These are phyloP conservation scores for Glomeris maerens DNA, from an alignment of 1,140 invertebrate species.

Conservation along the genomic window DNA sequence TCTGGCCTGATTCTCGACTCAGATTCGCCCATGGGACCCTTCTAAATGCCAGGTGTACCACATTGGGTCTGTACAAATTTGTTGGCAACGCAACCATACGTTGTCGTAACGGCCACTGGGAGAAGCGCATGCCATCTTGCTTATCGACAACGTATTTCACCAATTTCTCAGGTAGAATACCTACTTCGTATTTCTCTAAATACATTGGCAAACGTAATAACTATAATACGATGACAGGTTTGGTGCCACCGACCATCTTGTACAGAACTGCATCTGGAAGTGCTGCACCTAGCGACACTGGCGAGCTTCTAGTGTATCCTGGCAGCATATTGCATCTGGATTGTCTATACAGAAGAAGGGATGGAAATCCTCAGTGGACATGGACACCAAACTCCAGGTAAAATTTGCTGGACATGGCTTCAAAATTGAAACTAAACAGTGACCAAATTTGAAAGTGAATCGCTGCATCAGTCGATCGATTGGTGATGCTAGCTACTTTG, in stretches of 20 bases:
- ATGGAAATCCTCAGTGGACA: slow-evolving; percentile 72
- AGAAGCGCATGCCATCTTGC: slow-evolving; percentile 53
- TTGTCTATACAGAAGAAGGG: slow-evolving; percentile 55
- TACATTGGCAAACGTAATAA: too few relatives aligned
- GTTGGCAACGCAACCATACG: slow-evolving; percentile 46
- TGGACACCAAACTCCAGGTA: slow-evolving; percentile 50
- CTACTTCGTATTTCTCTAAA: not conserved
- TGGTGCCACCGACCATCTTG: slow-evolving; percentile 66
- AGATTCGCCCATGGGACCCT: slow-evolving; percentile 35
- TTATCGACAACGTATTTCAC: slow-evolving; percentile 59
- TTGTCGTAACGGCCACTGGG: slow-evolving; percentile 67
- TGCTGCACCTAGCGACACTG: slow-evolving; percentile 57
- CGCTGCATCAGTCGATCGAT: too few relatives aligned
- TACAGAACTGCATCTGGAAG: slow-evolving; percentile 63
- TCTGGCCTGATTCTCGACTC: not conserved
- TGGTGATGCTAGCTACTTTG: too few relatives aligned
- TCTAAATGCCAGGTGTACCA: slow-evolving; percentile 53
- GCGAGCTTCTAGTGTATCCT: slow-evolving; percentile 61
- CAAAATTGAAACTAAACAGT: too few relatives aligned
- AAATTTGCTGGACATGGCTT: slow-evolving; percentile 19
- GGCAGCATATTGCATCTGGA: slow-evolving; percentile 68
- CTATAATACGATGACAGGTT: too few relatives aligned
- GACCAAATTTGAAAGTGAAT: too few relatives aligned
- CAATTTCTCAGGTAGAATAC: slow-evolving; percentile 62
- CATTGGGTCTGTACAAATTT: slow-evolving; percentile 66